Percentiles rank a stretch among this genome's conserved stretches.
Conservation (phyloP, 2,888 invertebrate species). For the Limnephilus lunatus region DNA sequence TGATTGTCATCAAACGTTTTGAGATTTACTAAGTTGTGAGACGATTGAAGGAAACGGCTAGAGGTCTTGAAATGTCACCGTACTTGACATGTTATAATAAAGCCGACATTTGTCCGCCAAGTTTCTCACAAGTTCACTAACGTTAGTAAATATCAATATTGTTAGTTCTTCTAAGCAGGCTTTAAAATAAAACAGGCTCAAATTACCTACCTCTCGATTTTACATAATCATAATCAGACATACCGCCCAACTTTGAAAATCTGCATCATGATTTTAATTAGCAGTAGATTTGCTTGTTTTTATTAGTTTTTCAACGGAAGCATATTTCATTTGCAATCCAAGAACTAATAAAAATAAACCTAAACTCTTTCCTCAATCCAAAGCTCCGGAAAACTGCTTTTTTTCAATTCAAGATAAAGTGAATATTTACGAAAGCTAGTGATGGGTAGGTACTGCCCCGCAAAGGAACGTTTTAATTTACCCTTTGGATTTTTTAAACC, state of each 20-base stretch:
- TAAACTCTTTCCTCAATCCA: not conserved
- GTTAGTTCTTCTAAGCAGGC: too few species aligned
- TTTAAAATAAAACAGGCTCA: too few species aligned
- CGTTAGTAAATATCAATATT: too few species aligned
- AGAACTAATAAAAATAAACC: not conserved
- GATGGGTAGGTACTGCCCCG: not conserved
- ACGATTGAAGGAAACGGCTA: too few species aligned
- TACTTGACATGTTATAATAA: too few species aligned
- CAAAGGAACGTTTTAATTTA: not conserved
- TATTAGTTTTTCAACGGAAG: not conserved
- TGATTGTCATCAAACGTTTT: too few species aligned
- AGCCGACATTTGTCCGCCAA: too few species aligned
- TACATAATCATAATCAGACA: too few species aligned
- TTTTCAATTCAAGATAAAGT: not conserved
- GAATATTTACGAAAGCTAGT: not conserved
- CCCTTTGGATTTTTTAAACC: not conserved
- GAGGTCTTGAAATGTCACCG: too few species aligned
- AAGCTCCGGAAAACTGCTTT: not conserved
- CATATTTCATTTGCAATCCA: not conserved
- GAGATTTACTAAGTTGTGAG: too few species aligned
- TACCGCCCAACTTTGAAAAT: not conserved
- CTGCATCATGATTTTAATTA: not conserved
- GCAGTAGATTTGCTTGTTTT: not conserved
- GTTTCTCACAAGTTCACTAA: too few species aligned
- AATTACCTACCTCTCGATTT: too few species aligned